Conservation (phyloP, 2,113 vertebrate genomes). For the Tragelaphus imberbis region DNA sequence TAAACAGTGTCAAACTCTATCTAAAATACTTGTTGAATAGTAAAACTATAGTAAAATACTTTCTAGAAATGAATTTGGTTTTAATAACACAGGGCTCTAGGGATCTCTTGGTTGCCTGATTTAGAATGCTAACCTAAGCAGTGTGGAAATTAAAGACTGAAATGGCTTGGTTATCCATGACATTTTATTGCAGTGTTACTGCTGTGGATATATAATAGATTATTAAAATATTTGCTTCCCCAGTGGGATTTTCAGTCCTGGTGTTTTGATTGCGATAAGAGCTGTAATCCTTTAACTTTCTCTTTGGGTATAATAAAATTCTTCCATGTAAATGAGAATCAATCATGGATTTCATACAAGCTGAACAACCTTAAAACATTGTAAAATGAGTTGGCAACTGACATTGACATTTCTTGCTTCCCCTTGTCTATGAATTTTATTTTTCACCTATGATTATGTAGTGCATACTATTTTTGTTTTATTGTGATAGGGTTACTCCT, state of each 20-base stretch:
- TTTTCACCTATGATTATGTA: neutral
- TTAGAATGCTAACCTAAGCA: conserved; percentile 43
- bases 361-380: neutral
- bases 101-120: conserved; percentile 41
- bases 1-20: conserved; percentile 6
- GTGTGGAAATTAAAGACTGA: conserved; percentile 55
- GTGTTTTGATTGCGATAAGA: conserved; percentile 57
- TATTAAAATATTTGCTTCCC: conserved; percentile 66
- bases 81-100: conserved; percentile 34
- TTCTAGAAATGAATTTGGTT: conserved; percentile 48
- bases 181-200: conserved; percentile 47
- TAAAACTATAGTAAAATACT: neutral
- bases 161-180: conserved; percentile 28
- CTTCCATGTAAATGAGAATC: conserved; percentile 38
- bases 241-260: conserved; percentile 44
- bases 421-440: neutral
- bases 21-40: conserved; percentile 3
- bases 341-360: conserved; percentile 42
- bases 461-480: neutral
- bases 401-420: conserved; percentile 22
- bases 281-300: conserved; percentile 53
- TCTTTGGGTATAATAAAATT: conserved; percentile 57
- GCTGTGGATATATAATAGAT: conserved; percentile 43
- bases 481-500: neutral
- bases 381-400: neutral